Evolutionary conservation across 1,140 invertebrate genomes (phyloP).

Genomic region (Triops cancriformis): DNA sequence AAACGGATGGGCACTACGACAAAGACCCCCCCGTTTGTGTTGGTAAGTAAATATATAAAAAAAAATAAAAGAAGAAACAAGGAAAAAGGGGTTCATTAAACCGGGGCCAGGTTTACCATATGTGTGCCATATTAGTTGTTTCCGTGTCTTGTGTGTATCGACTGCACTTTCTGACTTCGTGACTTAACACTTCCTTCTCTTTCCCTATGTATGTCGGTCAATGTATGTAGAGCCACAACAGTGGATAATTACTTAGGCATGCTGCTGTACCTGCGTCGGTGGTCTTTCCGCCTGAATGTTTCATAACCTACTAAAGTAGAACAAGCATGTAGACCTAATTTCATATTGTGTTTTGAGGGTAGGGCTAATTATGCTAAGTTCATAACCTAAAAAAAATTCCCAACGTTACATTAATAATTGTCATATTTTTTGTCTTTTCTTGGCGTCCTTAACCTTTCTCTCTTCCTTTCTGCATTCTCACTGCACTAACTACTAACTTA

Average conservation of each 20-base stretch:
- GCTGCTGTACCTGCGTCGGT: not conserved
- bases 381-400: too few relatives aligned
- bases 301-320: not conserved
- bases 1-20: conserved; percentile 69
- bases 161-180: not conserved
- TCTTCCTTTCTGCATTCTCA: too few relatives aligned
- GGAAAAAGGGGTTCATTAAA: too few relatives aligned
- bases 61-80: not conserved
- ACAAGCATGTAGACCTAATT: too few relatives aligned
- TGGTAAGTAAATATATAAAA: conserved; percentile 42
- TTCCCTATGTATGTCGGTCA: not conserved
- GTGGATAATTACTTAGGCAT: not conserved
- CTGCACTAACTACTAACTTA: too few relatives aligned
- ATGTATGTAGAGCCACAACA: conserved; percentile 29
- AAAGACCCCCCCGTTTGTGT: conserved; percentile 59
- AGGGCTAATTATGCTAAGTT: too few relatives aligned
- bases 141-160: not conserved
- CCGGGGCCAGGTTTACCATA: not conserved
- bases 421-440: too few relatives aligned
- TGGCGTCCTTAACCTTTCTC: too few relatives aligned
- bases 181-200: conserved; percentile 15
- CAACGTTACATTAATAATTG: too few relatives aligned
- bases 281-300: not conserved
- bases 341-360: too few relatives aligned
- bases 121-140: conserved; percentile 4